Base-by-base conservation (phyloP, 2,797 vertebrate genomes). In the Syncerus caffer region DNA sequence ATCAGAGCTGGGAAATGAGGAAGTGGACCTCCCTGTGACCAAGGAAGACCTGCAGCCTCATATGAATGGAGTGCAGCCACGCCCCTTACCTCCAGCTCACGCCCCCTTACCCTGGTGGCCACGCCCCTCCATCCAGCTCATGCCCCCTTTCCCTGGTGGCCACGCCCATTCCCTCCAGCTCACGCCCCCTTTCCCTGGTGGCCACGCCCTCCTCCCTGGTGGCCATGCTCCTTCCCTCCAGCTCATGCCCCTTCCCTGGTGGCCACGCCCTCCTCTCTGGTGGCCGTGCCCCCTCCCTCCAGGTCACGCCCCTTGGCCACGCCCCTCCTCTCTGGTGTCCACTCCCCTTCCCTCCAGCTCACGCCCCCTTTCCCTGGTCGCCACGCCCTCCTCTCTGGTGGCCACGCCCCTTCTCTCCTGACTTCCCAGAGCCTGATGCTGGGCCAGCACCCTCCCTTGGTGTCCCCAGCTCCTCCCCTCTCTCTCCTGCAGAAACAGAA, bases 311-410 rank as follows among this genome's bases (percentile, higher is more conserved):
- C 51, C 51, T 6, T 42, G 42, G 42, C 42, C 42, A 42, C 42
- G 42, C 42, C 42, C 5, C n/a, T 42, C 29, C 29, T 31, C 31
- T 13, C 42, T 42, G 21, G 17, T 38, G 64, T 64, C 9, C 34
- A 34, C 0, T 64, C 31, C 3, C 16, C 0, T 11, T 21, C 4
- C n/a, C 38, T 19, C 2, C 13, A 14, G 16, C 12, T 14, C 12
- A 14, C 3, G 6, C 12, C 71, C 19, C 67, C 23, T 67, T 34
- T 58, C 11, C 57, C 2, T 29, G 1, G n/a, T 60, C 64, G 2
- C 64, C 64, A 27, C 1, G 42, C 42, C 42, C 42, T 42, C 5
- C 42, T 42, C 42, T 42, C 42, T 45, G 7, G 3, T 6, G 38
- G 71, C 74, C 74, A 29, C 0, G 74, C 6, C 17, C 31, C 79